Conservation (phyloP, 2,797 vertebrate species). For the Mormyrus proboscirostris region DNA sequence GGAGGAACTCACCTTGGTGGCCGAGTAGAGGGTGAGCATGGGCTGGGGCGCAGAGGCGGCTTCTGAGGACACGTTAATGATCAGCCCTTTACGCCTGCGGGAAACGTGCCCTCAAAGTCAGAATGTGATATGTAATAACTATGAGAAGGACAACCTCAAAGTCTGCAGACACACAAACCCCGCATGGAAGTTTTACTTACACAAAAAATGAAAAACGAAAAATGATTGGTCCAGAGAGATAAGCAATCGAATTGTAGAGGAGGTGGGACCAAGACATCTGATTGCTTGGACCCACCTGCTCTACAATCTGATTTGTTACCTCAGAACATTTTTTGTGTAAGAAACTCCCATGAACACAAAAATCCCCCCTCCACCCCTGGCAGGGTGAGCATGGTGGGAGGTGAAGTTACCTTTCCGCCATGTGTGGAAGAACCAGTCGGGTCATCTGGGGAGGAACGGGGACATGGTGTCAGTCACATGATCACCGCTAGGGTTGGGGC, state of each 20-base stretch:
- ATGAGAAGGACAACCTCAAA: not conserved
- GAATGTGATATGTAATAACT: not conserved
- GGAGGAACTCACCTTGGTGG: constrained; percentile 60
- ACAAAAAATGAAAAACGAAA: not conserved
- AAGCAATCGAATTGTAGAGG: not conserved
- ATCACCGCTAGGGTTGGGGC: not conserved
- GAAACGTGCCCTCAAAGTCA: constrained; percentile 1
- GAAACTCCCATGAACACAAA: not conserved
- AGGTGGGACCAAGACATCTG: not conserved
- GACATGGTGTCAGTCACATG: not conserved
- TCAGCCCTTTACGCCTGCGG: constrained; percentile 60
- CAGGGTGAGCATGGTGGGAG: not conserved
- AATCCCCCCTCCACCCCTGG: not conserved
- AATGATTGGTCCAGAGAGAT: not conserved
- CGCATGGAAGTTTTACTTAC: not conserved
- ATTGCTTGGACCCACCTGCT: not conserved
- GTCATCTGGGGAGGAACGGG: constrained; percentile 59
- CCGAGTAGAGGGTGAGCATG: constrained; percentile 56
- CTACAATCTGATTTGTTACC: not conserved
- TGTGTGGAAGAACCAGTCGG: constrained; percentile 62
- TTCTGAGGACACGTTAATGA: constrained; percentile 69
- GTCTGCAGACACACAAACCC: not conserved
- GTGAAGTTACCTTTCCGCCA: constrained; percentile 63
- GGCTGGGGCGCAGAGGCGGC: constrained; percentile 51
- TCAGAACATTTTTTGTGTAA: not conserved